These are phyloP conservation scores for Spisula solida DNA, from an alignment of 2,888 invertebrate species.

Conservation along the genomic window DNA sequence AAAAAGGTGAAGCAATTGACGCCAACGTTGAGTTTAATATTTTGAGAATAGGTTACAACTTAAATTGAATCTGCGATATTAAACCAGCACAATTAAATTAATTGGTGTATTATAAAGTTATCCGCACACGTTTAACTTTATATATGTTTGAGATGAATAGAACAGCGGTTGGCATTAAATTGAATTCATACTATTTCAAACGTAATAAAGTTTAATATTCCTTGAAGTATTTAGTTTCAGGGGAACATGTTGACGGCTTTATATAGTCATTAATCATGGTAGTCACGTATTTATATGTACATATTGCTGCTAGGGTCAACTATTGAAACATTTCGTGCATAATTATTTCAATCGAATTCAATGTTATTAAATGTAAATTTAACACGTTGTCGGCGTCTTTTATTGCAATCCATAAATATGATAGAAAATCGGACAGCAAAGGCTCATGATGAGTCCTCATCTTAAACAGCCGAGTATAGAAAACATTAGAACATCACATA, in stretches of 20 bases:
- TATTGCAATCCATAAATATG: too few relatives aligned
- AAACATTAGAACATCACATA: too few relatives aligned
- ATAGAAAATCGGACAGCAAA: too few relatives aligned
- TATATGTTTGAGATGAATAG: neutral
- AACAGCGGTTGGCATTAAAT: neutral
- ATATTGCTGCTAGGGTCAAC: neutral
- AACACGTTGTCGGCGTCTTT: neutral
- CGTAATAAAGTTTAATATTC: neutral
- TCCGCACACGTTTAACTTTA: neutral
- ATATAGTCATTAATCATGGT: neutral
- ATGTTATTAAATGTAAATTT: constrained; percentile 28
- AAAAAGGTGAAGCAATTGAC: too few relatives aligned
- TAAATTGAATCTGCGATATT: too few relatives aligned
- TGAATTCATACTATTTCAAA: neutral
- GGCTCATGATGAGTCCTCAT: too few relatives aligned
- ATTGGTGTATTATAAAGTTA: neutral
- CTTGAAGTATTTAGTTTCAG: neutral
- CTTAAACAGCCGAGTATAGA: too few relatives aligned
- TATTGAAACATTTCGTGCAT: constrained; percentile 7
- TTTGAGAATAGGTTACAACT: too few relatives aligned
- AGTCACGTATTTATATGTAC: neutral
- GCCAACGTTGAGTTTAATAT: too few relatives aligned
- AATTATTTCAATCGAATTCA: constrained; percentile 13
- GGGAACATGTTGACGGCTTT: neutral
- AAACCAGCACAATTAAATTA: too few relatives aligned